Base-by-base conservation (phyloP, 2,113 vertebrate genomes). In the Phycodurus eques region DNA sequence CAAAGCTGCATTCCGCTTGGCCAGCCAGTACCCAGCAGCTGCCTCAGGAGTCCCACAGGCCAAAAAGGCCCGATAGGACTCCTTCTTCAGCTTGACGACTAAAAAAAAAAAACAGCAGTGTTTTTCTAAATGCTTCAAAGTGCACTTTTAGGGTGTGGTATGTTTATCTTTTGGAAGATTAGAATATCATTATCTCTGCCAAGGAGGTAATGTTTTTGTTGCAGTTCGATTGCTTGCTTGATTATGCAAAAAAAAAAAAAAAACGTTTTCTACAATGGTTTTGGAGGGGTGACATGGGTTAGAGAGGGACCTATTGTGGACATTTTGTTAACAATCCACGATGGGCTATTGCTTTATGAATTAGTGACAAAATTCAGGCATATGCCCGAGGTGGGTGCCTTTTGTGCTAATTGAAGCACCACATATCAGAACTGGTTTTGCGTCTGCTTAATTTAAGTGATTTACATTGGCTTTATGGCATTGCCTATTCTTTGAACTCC, bases 371-470 rank as follows among this genome's bases (percentile, higher is more conserved):
- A 31, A 60, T 31, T 27, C 13, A 31, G 13, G 5, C 27, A 33
- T 13, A 1, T 60, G 10, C 57, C 11, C 10, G 22, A 31, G 42
- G 44, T 49, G 51, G 44, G 63, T 56, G 8, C 20, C 33, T 42
- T 42, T 39, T 20, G 22, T 59, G 31, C 15, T 54, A 39, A 15
- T 61, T 61, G 27, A 61, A 61, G 59, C 9, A 8, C 13, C 3
- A 6, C 57, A 15, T 12, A 35, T 61, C 31, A 46, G 71, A 76
- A 87, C 81, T 81, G 74, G 85, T 78, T 85, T 70, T 75, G 70
- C 67, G 43, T 44, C 51, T 62, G 67, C 71, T 68, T 72, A 65
- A 20, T 80, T 66, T 73, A 60, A 80, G 13, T 4, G 61, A 72
- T 75, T 43, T 43, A 61, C 74, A 22, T 77, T 63, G 57, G 65